Percentiles rank a stretch among this genome's conserved stretches.
phyloP scores from a whole-genome alignment of 2,113 vertebrate genomes.

The Ceyx margarethae region DNA sequence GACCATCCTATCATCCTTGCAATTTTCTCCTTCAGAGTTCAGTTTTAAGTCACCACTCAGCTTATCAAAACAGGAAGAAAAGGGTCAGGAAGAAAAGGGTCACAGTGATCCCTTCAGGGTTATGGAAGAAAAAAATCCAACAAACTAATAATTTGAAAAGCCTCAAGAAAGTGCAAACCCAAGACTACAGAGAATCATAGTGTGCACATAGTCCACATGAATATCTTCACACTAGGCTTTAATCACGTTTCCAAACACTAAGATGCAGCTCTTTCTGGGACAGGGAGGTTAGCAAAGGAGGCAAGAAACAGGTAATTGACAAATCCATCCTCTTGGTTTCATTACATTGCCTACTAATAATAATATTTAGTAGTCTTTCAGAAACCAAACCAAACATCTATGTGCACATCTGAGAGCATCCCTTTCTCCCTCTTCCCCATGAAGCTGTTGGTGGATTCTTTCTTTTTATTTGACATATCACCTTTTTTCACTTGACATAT shows the following conservation, averaged over 20 bases:
- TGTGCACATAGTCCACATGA: fast-evolving
- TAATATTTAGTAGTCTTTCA: not conserved
- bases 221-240: not conserved
- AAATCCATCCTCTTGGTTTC: not conserved
- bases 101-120: not conserved
- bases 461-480: not conserved
- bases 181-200: not conserved
- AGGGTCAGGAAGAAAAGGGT: not conserved
- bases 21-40: not conserved
- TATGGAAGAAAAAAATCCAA: not conserved
- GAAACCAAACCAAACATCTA: not conserved
- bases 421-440: not conserved
- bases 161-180: not conserved
- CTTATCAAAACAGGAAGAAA: not conserved
- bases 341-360: not conserved
- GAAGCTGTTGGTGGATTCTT: not conserved
- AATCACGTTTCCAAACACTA: not conserved
- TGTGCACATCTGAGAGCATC: not conserved
- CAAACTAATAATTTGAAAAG: not conserved
- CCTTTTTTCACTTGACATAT: not conserved
- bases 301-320: not conserved
- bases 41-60: not conserved
- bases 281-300: not conserved
- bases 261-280: not conserved
- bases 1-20: not conserved